Percentiles rank a stretch among this genome's conserved stretches.
Evolutionary conservation across 2,797 vertebrate species (phyloP).

Genomic region (Aplochiton taeniatus): DNA sequence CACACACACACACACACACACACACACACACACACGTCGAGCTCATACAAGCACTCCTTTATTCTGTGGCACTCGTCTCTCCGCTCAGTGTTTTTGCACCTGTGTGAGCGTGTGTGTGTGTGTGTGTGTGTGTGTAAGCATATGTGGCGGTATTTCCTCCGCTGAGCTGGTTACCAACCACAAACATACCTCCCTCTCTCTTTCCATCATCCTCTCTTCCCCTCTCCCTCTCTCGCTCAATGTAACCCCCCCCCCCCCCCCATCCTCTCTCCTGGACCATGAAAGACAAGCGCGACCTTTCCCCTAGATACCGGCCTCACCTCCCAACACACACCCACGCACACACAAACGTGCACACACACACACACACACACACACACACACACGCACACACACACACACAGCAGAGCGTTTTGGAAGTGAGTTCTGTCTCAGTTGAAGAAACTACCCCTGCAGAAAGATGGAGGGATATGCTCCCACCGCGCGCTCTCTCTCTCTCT

Average conservation of each 20-base stretch:
- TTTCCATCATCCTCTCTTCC: constrained; percentile 70
- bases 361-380: neutral
- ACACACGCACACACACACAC: neutral
- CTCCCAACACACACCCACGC: neutral
- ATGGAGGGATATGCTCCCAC: too few relatives aligned
- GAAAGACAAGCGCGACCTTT: constrained; percentile 71
- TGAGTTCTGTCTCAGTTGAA: neutral
- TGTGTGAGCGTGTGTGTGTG: constrained; percentile 58
- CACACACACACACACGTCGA: constrained; percentile 57
- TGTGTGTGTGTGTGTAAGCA: constrained; percentile 11
- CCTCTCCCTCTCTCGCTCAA: constrained; percentile 51
- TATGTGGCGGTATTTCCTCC: constrained; percentile 68
- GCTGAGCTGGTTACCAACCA: constrained; percentile 67
- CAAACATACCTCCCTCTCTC: constrained; percentile 69
- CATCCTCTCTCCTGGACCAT: constrained; percentile 43
- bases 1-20: constrained; percentile 48
- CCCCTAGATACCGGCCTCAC: constrained; percentile 59
- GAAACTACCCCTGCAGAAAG: too few relatives aligned
- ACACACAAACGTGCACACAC: neutral
- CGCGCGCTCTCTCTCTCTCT: too few relatives aligned
- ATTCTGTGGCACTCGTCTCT: constrained; percentile 65
- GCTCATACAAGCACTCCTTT: constrained; percentile 75
- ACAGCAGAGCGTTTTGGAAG: neutral
- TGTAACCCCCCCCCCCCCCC: neutral
- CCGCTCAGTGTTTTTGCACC: constrained; percentile 78